Conservation (phyloP, 2,113 vertebrate genomes). For the Prietella phreatophila region DNA sequence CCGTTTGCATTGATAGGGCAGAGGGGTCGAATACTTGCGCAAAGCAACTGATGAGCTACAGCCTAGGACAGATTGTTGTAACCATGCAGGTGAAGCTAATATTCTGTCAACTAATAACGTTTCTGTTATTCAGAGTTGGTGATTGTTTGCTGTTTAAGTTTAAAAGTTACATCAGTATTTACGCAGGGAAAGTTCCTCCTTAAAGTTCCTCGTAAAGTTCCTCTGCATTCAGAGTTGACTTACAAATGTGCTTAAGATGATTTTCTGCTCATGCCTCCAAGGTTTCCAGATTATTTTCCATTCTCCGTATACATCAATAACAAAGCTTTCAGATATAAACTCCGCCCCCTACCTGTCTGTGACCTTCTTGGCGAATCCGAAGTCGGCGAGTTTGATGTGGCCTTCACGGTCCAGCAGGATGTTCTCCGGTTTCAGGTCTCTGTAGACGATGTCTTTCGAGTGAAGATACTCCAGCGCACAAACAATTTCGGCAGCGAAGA, state of each 20-base stretch:
- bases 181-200: background rate
- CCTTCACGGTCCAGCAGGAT: slow-evolving; percentile 78
- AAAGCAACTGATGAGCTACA: background rate
- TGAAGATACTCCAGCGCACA: slow-evolving; percentile 80
- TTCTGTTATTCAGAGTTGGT: too few species aligned
- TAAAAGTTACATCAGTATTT: background rate
- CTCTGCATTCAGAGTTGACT: background rate
- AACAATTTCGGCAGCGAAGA: slow-evolving; percentile 75
- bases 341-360: slow-evolving; percentile 37
- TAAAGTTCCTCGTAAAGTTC: too few species aligned
- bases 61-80: background rate
- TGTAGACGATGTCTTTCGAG: slow-evolving; percentile 76
- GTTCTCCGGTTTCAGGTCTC: slow-evolving; percentile 82
- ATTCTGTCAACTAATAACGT: too few species aligned
- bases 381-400: slow-evolving; percentile 81
- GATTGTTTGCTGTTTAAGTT: too few species aligned
- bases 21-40: background rate
- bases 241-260: background rate
- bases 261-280: too few species aligned
- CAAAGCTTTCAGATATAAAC: background rate
- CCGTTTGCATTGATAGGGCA: background rate
- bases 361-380: slow-evolving; percentile 68
- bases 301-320: background rate
- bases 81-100: background rate
- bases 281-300: too few species aligned